Evolutionary conservation across 2,113 vertebrate species (phyloP).

Genomic region (Rhinoderma darwinii): DNA sequence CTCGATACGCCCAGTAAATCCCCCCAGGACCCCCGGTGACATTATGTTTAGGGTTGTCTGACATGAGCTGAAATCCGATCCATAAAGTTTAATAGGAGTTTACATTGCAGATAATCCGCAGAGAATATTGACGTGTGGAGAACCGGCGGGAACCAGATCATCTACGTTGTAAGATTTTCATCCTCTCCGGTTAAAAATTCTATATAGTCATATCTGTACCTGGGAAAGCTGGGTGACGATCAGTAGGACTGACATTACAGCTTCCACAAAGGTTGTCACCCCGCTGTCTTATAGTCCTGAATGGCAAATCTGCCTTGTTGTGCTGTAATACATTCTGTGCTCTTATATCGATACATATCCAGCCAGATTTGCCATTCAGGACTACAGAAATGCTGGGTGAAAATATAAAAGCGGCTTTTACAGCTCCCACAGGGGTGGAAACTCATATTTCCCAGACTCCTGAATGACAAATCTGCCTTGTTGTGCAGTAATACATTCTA

Average conservation of each 20-base stretch:
- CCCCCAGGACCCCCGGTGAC: conserved; percentile 31
- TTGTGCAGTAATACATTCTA: background rate
- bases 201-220: background rate
- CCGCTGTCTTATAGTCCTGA: background rate
- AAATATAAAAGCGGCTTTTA: background rate
- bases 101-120: conserved; percentile 15
- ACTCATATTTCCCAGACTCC: background rate
- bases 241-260: background rate
- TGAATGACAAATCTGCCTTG: background rate
- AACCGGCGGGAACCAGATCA: background rate
- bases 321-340: too few relatives aligned
- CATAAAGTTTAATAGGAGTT: conserved; percentile 36
- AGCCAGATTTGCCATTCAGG: too few relatives aligned
- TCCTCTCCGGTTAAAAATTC: too few relatives aligned
- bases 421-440: background rate
- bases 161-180: background rate
- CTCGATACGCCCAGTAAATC: background rate
- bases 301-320: too few relatives aligned
- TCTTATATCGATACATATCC: too few relatives aligned
- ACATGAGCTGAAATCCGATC: conserved; percentile 29
- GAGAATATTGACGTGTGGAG: background rate
- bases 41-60: conserved; percentile 18
- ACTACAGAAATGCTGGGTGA: too few relatives aligned
- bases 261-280: background rate
- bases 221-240: background rate